Evolutionary conservation across 1,140 invertebrate species (phyloP), one percentile per base, ranked within the genome.

Genomic region (Zaprionus vittiger): DNA sequence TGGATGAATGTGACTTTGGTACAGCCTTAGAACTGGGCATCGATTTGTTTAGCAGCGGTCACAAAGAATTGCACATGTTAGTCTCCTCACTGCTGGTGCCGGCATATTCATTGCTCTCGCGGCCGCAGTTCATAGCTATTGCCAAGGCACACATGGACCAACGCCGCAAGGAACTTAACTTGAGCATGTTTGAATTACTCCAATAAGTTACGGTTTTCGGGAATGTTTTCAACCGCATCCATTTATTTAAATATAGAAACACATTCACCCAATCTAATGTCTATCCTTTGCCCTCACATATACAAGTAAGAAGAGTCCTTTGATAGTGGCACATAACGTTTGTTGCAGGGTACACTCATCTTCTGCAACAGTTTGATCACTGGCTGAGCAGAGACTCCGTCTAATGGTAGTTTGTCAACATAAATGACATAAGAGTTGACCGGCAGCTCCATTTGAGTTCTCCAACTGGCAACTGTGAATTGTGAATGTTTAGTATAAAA

Each of bases 1-100:
- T 96, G 73, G 98, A 99, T 92, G 98, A 99, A 93, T 98, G 97
- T 92, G 98, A 99, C 93, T 98, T 98, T 94, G 98, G 98, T 1
- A 98, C 63, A 59, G 96, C 97, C 5, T 89, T 99, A 2, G 98
- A 99, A 93, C 93, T 98, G 28, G 98, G 97, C 0, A 95, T 98
- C 38, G 95, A 98, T 93, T 92, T 99, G 17, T 97, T 99, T 87
- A 95, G 94, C 70, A 96, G 95, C 83, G 97, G 97, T 1, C 92
- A 95, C 64, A 91, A 94, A 60, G 93, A 94, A 64, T 94, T 98
- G 49, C 95, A 98, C 93, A 93, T 94, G 26, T 95, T 94, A 59
- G 94, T 95, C 2, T 85, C 95, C 31, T 94, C 94, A 72, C 93
- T 97, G 73, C 93, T 99, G 9, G 94, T 94, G 22, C 94, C 96